Conservation (phyloP, 1,140 invertebrate species). For the Anadara kagoshimensis region DNA sequence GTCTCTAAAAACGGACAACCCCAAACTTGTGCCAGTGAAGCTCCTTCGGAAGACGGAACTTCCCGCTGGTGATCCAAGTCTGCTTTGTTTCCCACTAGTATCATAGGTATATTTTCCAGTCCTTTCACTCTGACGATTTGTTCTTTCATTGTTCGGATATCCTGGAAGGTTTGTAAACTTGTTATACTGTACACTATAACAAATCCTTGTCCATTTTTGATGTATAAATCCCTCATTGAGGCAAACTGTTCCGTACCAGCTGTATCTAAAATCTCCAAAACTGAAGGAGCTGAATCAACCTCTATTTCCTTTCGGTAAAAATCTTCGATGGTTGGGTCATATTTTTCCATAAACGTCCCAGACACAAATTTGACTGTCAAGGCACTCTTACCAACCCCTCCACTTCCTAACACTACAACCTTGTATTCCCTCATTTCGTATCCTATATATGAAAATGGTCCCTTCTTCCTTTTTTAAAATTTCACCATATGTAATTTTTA, state of each 20-base stretch:
- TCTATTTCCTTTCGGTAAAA: slow-evolving; percentile 99
- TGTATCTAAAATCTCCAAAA: slow-evolving; percentile 99
- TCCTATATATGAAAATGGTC: too few species aligned
- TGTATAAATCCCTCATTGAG: slow-evolving; percentile 78
- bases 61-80: slow-evolving; percentile 93
- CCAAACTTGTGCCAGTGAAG: slow-evolving; percentile 92
- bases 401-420: slow-evolving; percentile 98
- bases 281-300: slow-evolving; percentile 98
- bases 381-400: slow-evolving; percentile 98
- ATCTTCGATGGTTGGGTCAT: slow-evolving; percentile 98
- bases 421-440: slow-evolving; percentile 99
- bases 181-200: slow-evolving; percentile 98
- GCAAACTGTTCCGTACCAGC: slow-evolving; percentile 89
- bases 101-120: slow-evolving; percentile 75
- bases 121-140: slow-evolving; percentile 99
- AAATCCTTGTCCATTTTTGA: slow-evolving; percentile 86
- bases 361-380: slow-evolving; percentile 99
- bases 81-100: slow-evolving; percentile 97
- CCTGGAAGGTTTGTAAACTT: slow-evolving; percentile 95
- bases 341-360: slow-evolving; percentile 99
- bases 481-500: too few species aligned
- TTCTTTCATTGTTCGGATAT: slow-evolving; percentile 97
- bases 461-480: too few species aligned
- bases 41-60: slow-evolving; percentile 85
- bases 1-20: slow-evolving; percentile 98